Percentiles rank a stretch among this genome's conserved stretches.
Evolutionary conservation across 2,888 invertebrate genomes (phyloP).

Genomic region (Caenorhabditis japonica): DNA sequence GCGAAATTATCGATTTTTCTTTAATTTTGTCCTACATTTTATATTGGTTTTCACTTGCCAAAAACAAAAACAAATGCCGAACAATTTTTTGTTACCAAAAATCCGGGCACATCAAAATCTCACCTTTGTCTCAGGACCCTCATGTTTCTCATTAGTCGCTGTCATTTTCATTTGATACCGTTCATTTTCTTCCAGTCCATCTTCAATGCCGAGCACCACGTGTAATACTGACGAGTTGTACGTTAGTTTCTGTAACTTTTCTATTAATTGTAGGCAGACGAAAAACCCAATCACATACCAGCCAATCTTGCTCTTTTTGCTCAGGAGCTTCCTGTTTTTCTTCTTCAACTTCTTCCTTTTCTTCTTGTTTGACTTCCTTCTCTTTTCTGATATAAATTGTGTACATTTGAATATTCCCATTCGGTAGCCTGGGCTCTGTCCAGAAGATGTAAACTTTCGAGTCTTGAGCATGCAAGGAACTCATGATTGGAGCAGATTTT

Average conservation of each 20-base stretch:
- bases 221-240: conserved; percentile 3
- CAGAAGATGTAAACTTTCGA: conserved; percentile 36
- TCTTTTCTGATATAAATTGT: conserved; percentile 29
- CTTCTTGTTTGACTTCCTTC: conserved; percentile 3
- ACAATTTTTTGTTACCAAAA: too few species aligned
- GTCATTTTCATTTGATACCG: conserved; percentile 53
- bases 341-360: neutral
- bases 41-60: too few species aligned
- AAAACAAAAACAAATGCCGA: too few species aligned
- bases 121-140: conserved; percentile 45
- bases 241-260: conserved; percentile 17
- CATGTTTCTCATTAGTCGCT: conserved; percentile 49
- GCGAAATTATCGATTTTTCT: too few species aligned
- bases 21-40: too few species aligned
- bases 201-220: conserved; percentile 17
- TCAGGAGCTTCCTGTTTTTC: neutral
- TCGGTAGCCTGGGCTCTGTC: conserved; percentile 34
- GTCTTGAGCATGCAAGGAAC: conserved; percentile 37
- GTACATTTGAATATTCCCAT: conserved; percentile 38
- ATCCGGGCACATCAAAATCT: too few species aligned
- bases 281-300: too few species aligned
- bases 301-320: neutral
- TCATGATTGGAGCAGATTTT: conserved; percentile 42
- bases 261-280: too few species aligned
- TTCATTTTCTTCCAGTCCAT: conserved; percentile 45